phyloP scores from a whole-genome alignment of 2,888 invertebrate species.

The Netelia inedita region DNA sequence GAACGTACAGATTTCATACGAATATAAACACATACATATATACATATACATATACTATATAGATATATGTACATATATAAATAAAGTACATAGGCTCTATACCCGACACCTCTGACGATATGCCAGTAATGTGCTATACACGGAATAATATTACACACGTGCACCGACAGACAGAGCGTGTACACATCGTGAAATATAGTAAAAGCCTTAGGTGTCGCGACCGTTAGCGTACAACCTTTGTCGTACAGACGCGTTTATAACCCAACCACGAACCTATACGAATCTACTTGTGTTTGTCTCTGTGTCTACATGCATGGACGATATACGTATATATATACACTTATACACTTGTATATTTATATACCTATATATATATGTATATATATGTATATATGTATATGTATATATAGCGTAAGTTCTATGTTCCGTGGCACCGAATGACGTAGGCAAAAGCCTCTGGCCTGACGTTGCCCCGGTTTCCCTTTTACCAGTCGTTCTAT shows the following conservation, averaged over 20 bases:
- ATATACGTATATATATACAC: not conserved
- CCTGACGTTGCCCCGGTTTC: conserved; percentile 60
- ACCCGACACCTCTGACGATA: conserved; percentile 40
- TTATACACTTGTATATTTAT: not conserved
- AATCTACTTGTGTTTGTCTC: not conserved
- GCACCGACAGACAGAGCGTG: conserved; percentile 57
- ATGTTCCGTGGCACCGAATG: conserved; percentile 56
- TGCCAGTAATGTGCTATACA: conserved; percentile 31
- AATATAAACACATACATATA: conserved; percentile 14
- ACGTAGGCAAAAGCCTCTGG: conserved; percentile 66
- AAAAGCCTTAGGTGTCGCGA: conserved; percentile 37
- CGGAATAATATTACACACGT: conserved; percentile 59
- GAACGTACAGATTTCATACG: conserved; percentile 45
- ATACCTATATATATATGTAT: not conserved
- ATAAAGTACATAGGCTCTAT: not conserved
- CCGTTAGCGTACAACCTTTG: conserved; percentile 43
- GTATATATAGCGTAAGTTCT: not conserved
- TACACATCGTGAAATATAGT: conserved; percentile 60
- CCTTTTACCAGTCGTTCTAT: conserved; percentile 30
- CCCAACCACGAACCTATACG: conserved; percentile 38
- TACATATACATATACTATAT: conserved; percentile 15
- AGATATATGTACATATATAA: not conserved
- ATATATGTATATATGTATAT: not conserved
- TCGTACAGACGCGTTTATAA: conserved; percentile 45
- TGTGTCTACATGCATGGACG: not conserved